These are phyloP conservation scores for Ctenodactylus gundi DNA, from an alignment of 2,113 vertebrate genomes.

Conservation along the genomic window DNA sequence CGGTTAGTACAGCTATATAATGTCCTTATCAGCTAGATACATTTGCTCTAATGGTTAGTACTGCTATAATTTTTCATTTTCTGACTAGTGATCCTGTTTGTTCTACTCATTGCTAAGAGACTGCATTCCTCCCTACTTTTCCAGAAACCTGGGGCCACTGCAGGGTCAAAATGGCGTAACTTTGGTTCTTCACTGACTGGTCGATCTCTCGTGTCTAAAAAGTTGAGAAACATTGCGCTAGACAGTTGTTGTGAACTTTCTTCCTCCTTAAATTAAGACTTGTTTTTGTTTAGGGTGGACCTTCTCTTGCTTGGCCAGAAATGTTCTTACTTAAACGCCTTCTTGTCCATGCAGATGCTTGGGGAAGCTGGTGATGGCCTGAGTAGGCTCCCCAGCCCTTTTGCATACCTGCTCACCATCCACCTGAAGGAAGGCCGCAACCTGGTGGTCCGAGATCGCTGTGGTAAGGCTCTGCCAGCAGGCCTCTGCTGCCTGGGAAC, in stretches of 20 bases:
- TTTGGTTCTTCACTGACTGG: no score
- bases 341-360: conserved; percentile 66
- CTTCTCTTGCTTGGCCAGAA: not conserved
- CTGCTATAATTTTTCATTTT: no score
- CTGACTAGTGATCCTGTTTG: no score
- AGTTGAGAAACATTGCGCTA: no score
- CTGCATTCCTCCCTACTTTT: no score
- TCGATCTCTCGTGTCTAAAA: no score
- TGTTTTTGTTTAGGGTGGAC: not conserved
- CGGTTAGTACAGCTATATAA: no score
- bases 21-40: no score
- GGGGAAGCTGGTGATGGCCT: conserved; percentile 77
- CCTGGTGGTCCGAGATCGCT: conserved; percentile 92
- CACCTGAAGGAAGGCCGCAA: conserved; percentile 93
- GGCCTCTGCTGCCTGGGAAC: rapidly evolving
- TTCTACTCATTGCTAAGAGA: no score
- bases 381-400: conserved; percentile 79
- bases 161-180: no score
- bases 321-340: not conserved
- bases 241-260: not conserved
- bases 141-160: no score
- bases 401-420: conserved; percentile 92
- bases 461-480: conserved; percentile 84
- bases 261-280: not conserved
- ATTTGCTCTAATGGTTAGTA: no score